phyloP scores from a whole-genome alignment of 2,888 invertebrate species.

The Aproaerema taeniolella region DNA sequence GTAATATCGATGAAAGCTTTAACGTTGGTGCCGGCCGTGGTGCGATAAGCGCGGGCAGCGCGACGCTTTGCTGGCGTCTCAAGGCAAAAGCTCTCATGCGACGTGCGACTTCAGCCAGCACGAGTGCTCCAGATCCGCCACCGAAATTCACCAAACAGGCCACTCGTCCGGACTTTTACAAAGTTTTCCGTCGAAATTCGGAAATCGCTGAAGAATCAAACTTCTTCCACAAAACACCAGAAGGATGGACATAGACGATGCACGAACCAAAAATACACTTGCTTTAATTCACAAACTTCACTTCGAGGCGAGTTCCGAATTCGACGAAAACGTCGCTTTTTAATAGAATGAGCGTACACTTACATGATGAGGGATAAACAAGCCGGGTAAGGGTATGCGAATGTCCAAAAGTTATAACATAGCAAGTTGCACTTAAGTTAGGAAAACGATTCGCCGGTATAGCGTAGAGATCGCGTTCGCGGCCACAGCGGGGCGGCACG shows the following conservation, averaged over 20 bases:
- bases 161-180: conserved; percentile 49
- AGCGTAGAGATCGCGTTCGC: conserved; percentile 79
- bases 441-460: conserved; percentile 74
- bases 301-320: conserved; percentile 70
- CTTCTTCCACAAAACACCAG: conserved; percentile 51
- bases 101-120: conserved; percentile 38
- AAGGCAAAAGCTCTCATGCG: conserved; percentile 60
- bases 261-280: conserved; percentile 51
- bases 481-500: conserved; percentile 76
- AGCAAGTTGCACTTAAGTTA: conserved; percentile 72
- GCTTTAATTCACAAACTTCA: conserved; percentile 67
- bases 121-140: conserved; percentile 35
- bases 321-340: conserved; percentile 57
- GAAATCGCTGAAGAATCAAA: conserved; percentile 52
- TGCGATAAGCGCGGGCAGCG: conserved; percentile 36
- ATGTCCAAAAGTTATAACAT: conserved; percentile 72
- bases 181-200: conserved; percentile 69
- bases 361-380: conserved; percentile 73
- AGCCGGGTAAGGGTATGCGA: conserved; percentile 71
- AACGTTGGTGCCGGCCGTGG: conserved; percentile 31
- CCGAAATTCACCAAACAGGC: conserved; percentile 40
- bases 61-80: conserved; percentile 33
- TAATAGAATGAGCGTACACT: conserved; percentile 72
- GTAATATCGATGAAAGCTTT: conserved; percentile 55
- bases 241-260: conserved; percentile 28